Percentiles rank a stretch among this genome's conserved stretches.
phyloP scores from a whole-genome alignment of 2,888 invertebrate genomes.

The Cotesia congregata region DNA sequence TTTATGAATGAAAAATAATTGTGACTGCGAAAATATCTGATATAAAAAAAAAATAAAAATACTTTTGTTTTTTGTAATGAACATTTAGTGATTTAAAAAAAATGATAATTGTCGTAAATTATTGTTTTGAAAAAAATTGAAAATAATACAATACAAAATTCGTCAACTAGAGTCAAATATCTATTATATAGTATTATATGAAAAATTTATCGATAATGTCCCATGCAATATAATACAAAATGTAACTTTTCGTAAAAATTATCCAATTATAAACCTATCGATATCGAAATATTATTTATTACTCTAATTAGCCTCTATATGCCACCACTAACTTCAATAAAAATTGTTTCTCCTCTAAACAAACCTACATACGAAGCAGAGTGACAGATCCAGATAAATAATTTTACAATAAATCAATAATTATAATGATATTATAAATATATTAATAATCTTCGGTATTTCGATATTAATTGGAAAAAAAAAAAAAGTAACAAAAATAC shows the following conservation, averaged over 20 bases:
- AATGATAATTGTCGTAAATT: neutral
- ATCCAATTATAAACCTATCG: conserved; percentile 27
- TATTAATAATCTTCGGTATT: conserved; percentile 2
- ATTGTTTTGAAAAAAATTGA: neutral
- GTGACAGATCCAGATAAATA: conserved; percentile 21
- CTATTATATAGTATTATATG: neutral
- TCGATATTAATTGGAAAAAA: neutral
- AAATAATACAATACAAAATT: neutral
- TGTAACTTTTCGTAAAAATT: conserved; percentile 31
- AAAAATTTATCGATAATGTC: conserved; percentile 21
- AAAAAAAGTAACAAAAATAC: neutral
- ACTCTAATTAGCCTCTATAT: neutral
- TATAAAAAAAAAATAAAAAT: neutral
- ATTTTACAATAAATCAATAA: neutral
- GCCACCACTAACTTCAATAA: conserved; percentile 1
- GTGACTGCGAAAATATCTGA: neutral
- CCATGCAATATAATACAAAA: conserved; percentile 31
- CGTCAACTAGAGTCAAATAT: neutral
- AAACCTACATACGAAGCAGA: conserved; percentile 38
- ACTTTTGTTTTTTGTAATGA: neutral
- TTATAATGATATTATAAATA: neutral
- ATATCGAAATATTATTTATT: conserved; percentile 31
- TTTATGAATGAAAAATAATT: neutral
- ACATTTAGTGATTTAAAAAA: neutral
- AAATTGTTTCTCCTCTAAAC: conserved; percentile 18